A percentile compares a stretch with the other conserved stretches of the same genome.
phyloP scores from a whole-genome alignment of 2,797 vertebrate species.

The Notamacropus eugenii region DNA sequence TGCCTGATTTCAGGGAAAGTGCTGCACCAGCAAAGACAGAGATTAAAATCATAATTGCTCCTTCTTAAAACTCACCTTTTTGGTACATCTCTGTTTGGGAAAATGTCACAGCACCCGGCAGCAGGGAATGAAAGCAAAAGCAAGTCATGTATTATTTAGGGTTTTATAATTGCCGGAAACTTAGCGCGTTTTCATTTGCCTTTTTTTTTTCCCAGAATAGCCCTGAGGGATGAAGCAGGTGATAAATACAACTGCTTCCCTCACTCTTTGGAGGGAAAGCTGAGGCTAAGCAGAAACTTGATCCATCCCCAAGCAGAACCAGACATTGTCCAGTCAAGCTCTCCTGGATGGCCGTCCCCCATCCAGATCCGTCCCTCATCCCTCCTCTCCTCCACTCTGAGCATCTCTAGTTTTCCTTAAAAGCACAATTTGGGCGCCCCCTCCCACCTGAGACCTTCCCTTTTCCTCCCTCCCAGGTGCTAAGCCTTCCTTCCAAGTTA shows the following conservation, averaged over 20 bases:
- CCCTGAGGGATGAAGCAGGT: slow-evolving; percentile 42
- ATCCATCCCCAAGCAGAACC: slow-evolving; percentile 20
- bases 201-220: slow-evolving; percentile 21
- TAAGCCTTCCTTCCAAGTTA: neutral
- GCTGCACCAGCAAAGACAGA: slow-evolving; percentile 69
- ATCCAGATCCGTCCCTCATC: neutral
- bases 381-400: neutral
- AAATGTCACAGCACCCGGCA: slow-evolving; percentile 54
- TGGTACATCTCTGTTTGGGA: slow-evolving; percentile 64
- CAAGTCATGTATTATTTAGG: slow-evolving; percentile 75
- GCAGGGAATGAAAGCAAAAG: slow-evolving; percentile 52
- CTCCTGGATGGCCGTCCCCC: neutral
- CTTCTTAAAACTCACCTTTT: slow-evolving; percentile 79
- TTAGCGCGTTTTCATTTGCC: slow-evolving; percentile 57
- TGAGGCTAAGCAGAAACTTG: neutral
- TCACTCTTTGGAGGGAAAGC: slow-evolving; percentile 62
- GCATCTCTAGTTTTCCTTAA: neutral
- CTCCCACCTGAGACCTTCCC: neutral
- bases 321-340: neutral
- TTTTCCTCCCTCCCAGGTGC: neutral
- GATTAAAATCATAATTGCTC: slow-evolving; percentile 76
- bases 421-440: neutral
- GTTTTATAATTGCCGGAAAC: slow-evolving; percentile 71
- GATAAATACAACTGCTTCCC: slow-evolving; percentile 55
- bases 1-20: slow-evolving; percentile 76